A percentile compares a stretch with the other conserved stretches of the same genome.
Conservation (phyloP, 2,797 vertebrate species). For the Melanotaenia parkinsoni region DNA sequence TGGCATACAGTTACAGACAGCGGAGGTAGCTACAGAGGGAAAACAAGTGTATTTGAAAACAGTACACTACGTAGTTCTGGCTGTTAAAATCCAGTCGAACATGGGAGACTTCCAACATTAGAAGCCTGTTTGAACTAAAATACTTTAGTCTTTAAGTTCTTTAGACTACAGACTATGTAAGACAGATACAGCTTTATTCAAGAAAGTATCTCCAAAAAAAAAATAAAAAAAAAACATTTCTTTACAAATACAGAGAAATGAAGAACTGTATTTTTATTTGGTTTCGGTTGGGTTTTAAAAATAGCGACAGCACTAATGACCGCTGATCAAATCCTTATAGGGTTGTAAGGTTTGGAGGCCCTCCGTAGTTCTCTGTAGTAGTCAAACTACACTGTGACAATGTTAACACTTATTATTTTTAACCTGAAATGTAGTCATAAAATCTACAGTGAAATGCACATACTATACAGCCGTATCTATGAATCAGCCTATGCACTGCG, state of each 20-base stretch:
- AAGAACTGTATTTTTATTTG: not conserved
- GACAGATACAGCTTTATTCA: no score
- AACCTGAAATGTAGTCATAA: not conserved
- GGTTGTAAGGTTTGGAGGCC: not conserved
- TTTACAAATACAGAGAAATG: not conserved
- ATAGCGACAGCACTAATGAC: not conserved
- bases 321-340: not conserved
- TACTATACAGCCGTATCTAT: not conserved
- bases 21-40: not conserved
- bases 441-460: not conserved
- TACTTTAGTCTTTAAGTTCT: no score
- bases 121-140: no score
- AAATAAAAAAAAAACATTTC: not conserved
- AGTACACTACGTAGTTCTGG: no score
- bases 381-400: not conserved
- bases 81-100: no score
- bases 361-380: not conserved
- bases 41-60: no score
- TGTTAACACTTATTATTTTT: not conserved
- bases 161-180: no score
- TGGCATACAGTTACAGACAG: not conserved
- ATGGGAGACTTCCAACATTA: no score
- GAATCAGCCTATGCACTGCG: not conserved
- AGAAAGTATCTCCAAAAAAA: no score
- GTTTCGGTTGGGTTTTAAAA: not conserved